A percentile compares a stretch with the other conserved stretches of the same genome.
Evolutionary conservation across 2,888 invertebrate genomes (phyloP).

Genomic region (Watsonalla cultraria): DNA sequence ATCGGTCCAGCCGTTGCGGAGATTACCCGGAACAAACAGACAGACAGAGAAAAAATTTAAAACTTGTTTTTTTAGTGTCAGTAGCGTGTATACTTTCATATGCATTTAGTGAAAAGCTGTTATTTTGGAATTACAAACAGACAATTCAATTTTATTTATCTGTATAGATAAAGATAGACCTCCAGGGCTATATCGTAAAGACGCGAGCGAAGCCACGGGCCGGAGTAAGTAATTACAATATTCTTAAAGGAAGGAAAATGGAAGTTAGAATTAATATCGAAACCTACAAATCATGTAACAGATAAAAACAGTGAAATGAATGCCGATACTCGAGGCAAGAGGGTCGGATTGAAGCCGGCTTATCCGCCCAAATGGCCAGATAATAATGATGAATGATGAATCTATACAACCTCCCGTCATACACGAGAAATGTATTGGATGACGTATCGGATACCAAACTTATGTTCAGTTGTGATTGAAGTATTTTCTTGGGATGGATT

Average conservation of each 20-base stretch:
- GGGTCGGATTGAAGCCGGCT: slow-evolving; percentile 7
- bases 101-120: too few species aligned
- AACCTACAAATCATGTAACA: not conserved
- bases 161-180: too few species aligned
- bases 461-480: not conserved
- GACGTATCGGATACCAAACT: not conserved
- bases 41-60: too few species aligned
- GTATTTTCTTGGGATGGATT: not conserved
- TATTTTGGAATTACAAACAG: too few species aligned
- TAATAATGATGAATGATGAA: slow-evolving; percentile 45
- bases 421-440: slow-evolving; percentile 6
- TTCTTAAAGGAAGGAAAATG: not conserved
- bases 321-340: slow-evolving; percentile 5
- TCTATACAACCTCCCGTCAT: slow-evolving; percentile 28
- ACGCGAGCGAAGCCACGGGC: slow-evolving; percentile 13
- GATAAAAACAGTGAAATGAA: slow-evolving; percentile 1
- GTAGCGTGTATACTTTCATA: too few species aligned
- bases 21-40: too few species aligned
- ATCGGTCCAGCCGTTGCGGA: too few species aligned
- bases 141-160: too few species aligned
- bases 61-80: too few species aligned
- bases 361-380: slow-evolving; percentile 33
- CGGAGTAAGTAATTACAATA: slow-evolving; percentile 10
- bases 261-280: not conserved
- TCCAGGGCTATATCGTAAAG: slow-evolving; percentile 6